These are phyloP conservation scores for Julus scandinavius DNA, from an alignment of 2,888 invertebrate genomes.

Conservation along the genomic window DNA sequence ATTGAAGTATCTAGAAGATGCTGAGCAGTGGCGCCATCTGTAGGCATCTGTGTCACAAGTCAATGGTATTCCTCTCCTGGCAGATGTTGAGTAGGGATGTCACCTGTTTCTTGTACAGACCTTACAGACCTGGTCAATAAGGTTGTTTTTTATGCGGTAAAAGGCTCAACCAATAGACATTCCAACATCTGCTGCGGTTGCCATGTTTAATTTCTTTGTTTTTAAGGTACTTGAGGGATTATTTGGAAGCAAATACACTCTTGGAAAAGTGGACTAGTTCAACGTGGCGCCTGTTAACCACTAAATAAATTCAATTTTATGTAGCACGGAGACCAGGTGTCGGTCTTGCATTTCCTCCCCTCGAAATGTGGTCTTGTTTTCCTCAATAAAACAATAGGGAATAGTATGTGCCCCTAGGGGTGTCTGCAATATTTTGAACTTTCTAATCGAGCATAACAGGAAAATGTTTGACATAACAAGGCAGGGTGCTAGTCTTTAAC, in stretches of 20 bases:
- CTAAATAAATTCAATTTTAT: background rate
- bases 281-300: background rate
- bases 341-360: slow-evolving; percentile 5
- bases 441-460: background rate
- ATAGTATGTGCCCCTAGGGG: background rate
- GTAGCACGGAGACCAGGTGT: slow-evolving; percentile 24
- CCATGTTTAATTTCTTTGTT: background rate
- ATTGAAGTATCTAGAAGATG: too few species aligned
- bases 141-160: background rate
- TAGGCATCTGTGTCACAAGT: background rate
- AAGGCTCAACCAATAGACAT: background rate
- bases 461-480: background rate
- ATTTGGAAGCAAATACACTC: background rate
- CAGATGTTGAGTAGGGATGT: background rate
- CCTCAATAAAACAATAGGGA: slow-evolving; percentile 25
- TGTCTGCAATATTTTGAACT: background rate
- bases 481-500: background rate
- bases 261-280: background rate
- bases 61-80: background rate
- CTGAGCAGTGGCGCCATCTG: background rate
- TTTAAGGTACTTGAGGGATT: background rate
- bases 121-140: too few species aligned
- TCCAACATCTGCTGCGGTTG: background rate
- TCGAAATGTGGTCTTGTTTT: background rate
- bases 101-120: background rate